Evolutionary conservation across 2,888 invertebrate genomes (phyloP), one percentile per base, ranked within the genome.

Genomic region (Globia sparganii): DNA sequence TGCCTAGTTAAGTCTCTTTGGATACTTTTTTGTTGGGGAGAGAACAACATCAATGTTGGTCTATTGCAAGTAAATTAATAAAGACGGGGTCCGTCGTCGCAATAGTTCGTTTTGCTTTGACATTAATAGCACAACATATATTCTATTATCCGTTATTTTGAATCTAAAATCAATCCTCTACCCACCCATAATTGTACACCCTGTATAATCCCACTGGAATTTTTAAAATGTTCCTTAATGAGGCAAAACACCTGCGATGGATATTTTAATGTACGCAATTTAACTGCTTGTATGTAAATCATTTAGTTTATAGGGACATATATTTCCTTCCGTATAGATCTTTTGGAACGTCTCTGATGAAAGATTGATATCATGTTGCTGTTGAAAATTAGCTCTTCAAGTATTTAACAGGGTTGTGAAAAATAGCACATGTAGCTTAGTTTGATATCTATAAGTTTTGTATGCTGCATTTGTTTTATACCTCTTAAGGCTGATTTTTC

Each of bases 211-310:
- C 53, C 75, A 66, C 49, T 77, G 85, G 88, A 90, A 86, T 87
- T 85, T 92, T 91, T 88, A 92, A 89, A 87, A 84, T 89, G 87
- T 87, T 83, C 82, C 83, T 85, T 93, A 93, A 94, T 93, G 93
- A 94, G 87, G 85, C 86, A 84, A 90, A 91, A 90, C 93, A 93
- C 94, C 92, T 94, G 92, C 87, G 90, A 89, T 88, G 86, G 81
- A 67, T 77, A 80, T 78, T 88, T 88, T 82, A 87, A 88, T 89
- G 85, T 82, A 59, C 53, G 74, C 73, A 71, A 80, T 78, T 88
- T 87, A 80, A 83, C 72, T 85, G 67, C 62, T 68, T 56, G 37
- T 74, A 87, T 77, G 80, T 82, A 78, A 85, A 86, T 87, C 80
- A 87, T 78, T 84, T 72, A 67, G 72, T 86, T 88, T 87, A 88